A percentile compares a stretch with the other conserved stretches of the same genome.
Conservation (phyloP, 1,140 invertebrate species). For the Drosophila neocordata region DNA sequence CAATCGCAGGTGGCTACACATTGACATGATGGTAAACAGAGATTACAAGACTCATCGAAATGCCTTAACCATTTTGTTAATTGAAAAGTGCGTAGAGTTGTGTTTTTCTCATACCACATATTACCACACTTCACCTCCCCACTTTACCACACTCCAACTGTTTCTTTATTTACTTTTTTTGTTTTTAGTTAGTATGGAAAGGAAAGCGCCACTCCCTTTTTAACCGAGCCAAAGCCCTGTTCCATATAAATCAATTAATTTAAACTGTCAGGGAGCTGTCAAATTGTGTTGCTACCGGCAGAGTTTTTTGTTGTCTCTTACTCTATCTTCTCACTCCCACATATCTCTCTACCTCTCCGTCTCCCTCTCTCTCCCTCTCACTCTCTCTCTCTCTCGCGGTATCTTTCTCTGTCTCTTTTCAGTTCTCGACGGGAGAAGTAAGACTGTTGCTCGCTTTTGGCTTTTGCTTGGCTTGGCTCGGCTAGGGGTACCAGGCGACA, state of each 20-base stretch:
- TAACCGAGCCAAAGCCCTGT: conserved; percentile 27
- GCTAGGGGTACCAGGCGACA: conserved; percentile 51
- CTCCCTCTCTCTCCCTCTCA: conserved; percentile 8
- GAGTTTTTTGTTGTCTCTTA: conserved; percentile 43
- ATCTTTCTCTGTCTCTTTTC: conserved; percentile 29
- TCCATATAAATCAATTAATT: conserved; percentile 79
- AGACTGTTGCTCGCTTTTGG: conserved; percentile 21
- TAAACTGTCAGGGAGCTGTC: conserved; percentile 78
- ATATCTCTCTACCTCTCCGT: conserved; percentile 21
- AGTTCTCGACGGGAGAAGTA: conserved; percentile 11
- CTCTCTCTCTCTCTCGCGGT: conserved; percentile 44
- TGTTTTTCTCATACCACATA: too few species aligned
- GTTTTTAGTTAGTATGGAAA: conserved; percentile 33
- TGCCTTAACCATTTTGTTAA: conserved; percentile 23
- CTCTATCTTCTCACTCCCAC: conserved; percentile 1
- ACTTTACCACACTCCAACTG: background rate
- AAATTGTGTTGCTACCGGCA: conserved; percentile 76
- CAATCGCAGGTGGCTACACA: conserved; percentile 29
- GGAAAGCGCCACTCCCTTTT: conserved; percentile 48
- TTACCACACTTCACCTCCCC: background rate
- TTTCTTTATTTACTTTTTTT: background rate
- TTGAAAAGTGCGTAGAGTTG: conserved; percentile 29
- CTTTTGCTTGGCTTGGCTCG: conserved; percentile 23
- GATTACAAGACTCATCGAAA: conserved; percentile 25
- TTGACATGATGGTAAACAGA: conserved; percentile 57